Evolutionary conservation across 2,888 invertebrate genomes (phyloP), one percentile per base, ranked within the genome.

Genomic region (Calameuta filiformis): DNA sequence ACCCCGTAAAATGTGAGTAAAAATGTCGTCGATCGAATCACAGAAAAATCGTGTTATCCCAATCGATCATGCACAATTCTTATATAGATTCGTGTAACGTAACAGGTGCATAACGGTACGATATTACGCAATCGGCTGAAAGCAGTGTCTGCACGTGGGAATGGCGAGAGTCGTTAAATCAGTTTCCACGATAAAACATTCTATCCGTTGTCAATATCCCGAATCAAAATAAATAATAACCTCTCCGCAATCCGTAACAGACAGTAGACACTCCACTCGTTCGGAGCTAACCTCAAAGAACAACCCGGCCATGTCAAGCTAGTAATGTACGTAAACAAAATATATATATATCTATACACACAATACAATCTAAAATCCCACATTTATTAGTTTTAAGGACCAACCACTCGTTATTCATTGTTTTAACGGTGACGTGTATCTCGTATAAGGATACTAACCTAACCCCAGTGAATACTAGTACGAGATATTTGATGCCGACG

Each of bases 321-420:
- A 23, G 9, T 6, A 9, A 56, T 9, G 56, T 56, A 77, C 68
- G 73, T 75, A 73, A 79, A 73, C 69, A 79, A 37, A 12, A 73
- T 77, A 68, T 75, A 40, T 40, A 71, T 71, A 68, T 75, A 75
- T 73, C 75, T 77, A 74, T 68, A 77, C 33, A 76, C 6, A 31
- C 33, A 37, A 23, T 23, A 9, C 56, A 56, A 56, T 56, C 23
- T 56, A 56, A 56, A 56, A 56, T 56, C 56, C 23, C 56, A 56
- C 56, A 23, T 56, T 56, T 56, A 56, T 56, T 56, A 56, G 56
- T 56, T 23, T 56, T 56, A 56, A 56, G 23, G 23, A 23, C 56
- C 56, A 56, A 56, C 23, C 40, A 56, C 23, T 56, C 40, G 56
- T 23, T 56, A 56, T 56, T 56, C 56, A 56, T 23, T 23, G 56